Evolutionary conservation across 2,797 vertebrate genomes (phyloP), one percentile per base, ranked within the genome.

Genomic region (Clarias platycephalus): DNA sequence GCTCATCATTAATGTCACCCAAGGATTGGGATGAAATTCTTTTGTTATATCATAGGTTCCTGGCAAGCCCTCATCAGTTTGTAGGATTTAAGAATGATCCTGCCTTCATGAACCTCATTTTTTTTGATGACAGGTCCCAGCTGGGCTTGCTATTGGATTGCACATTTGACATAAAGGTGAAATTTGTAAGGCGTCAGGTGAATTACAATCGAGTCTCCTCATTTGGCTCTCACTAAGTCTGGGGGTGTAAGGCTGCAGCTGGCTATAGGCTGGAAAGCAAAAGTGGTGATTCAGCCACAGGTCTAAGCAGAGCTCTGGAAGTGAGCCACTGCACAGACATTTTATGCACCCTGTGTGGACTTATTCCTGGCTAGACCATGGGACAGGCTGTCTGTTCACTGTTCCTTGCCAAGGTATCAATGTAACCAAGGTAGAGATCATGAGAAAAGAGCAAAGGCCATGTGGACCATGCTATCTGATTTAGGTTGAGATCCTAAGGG

Each of bases 371-470:
- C 82, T 58, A 62, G 68, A 80, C 68, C 76, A 64, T 82, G 71
- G 84, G 74, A 82, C 81, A 88, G 66, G 67, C 84, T 83, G 88
- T 77, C 68, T 87, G 79, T 57, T 78, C 86, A 83, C 74, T 76
- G 75, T 77, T 70, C 64, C 72, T 86, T 88, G 88, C 88, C 89
- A 88, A 85, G 87, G 87, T 88, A 89, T 88, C 79, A 85, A 63
- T 83, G 83, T 53, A 84, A 80, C 83, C 83, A 70, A 84, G 83
- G 85, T 84, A 88, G 81, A 87, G 86, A 86, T 87, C 80, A 90
- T 58, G 83, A 84, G 67, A 80, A 85, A 76, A 72, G 81, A 81
- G 71, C 76, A 63, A 49, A 68, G 22, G 55, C 40, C 80, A 84
- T 70, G 44, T 75, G 28, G 81, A 75, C n/a, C 71, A 60, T 85